Evolutionary conservation across 37 sponge, comb jelly and placozoan species (phyloP).

Genomic region (Ephydatia muelleri): DNA sequence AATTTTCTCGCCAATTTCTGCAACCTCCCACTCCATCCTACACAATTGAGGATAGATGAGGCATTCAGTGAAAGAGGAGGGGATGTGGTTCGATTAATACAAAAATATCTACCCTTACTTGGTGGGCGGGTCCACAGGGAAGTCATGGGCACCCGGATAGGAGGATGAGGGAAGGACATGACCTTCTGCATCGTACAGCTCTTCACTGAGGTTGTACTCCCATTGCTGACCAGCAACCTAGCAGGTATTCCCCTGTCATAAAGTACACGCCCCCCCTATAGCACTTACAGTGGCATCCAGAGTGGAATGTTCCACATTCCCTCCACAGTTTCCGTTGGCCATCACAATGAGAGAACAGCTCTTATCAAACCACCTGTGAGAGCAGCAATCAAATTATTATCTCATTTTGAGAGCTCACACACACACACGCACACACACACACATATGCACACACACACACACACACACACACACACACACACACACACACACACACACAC

Average conservation of each 20-base stretch:
- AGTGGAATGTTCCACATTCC: slow-evolving; percentile 72
- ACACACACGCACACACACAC: not conserved
- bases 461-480: not conserved
- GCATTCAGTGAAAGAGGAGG: not conserved
- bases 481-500: not conserved
- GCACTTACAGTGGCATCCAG: slow-evolving; percentile 75
- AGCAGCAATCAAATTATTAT: not conserved
- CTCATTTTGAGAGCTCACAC: not conserved
- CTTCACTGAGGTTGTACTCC: slow-evolving; percentile 46
- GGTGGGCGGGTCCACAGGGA: not conserved
- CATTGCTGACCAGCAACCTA: slow-evolving; percentile 57
- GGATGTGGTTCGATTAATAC: not conserved
- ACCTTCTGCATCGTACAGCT: slow-evolving; percentile 69
- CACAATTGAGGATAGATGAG: no score
- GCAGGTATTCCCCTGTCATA: not conserved
- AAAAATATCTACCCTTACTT: not conserved
- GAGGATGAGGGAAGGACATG: slow-evolving; percentile 31
- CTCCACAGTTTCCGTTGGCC: slow-evolving; percentile 28
- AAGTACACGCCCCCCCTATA: not conserved
- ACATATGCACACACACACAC: not conserved
- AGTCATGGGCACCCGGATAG: slow-evolving; percentile 27
- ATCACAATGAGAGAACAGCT: not conserved
- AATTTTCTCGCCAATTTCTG: slow-evolving; percentile 40
- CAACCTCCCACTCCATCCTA: slow-evolving; percentile 71
- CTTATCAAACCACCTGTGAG: slow-evolving; percentile 77